These are phyloP conservation scores for Antrozous pallidus DNA, from an alignment of 2,797 vertebrate genomes.

Conservation along the genomic window DNA sequence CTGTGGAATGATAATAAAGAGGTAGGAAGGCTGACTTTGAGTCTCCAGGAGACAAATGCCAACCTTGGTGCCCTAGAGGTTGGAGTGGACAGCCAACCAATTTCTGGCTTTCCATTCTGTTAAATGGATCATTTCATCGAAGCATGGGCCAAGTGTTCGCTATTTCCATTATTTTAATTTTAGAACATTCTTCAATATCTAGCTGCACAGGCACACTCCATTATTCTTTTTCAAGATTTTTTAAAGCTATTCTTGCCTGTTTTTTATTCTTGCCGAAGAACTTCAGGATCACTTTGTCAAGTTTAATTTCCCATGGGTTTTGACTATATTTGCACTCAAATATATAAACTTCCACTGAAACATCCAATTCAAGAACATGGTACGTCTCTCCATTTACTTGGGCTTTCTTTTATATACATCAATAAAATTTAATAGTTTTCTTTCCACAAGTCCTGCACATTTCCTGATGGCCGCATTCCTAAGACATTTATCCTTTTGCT, in stretches of 20 bases:
- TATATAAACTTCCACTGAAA: neutral
- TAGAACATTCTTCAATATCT: neutral
- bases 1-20: neutral
- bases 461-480: neutral
- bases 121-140: neutral
- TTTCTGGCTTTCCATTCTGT: neutral
- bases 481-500: neutral
- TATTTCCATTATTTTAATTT: constrained; percentile 34
- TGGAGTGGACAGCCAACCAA: neutral
- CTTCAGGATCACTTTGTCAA: neutral
- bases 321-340: constrained; percentile 27
- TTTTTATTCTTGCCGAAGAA: neutral
- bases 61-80: neutral
- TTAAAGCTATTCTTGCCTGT: neutral
- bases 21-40: no score
- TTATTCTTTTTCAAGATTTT: constrained; percentile 1
- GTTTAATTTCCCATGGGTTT: constrained; percentile 39
- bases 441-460: constrained; percentile 8
- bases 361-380: neutral
- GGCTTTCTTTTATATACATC: constrained; percentile 28
- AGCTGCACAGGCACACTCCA: neutral
- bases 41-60: neutral
- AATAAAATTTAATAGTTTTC: constrained; percentile 43
- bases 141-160: neutral
- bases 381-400: neutral